Conservation (phyloP, 2,113 vertebrate genomes). For the Canis aureus region DNA sequence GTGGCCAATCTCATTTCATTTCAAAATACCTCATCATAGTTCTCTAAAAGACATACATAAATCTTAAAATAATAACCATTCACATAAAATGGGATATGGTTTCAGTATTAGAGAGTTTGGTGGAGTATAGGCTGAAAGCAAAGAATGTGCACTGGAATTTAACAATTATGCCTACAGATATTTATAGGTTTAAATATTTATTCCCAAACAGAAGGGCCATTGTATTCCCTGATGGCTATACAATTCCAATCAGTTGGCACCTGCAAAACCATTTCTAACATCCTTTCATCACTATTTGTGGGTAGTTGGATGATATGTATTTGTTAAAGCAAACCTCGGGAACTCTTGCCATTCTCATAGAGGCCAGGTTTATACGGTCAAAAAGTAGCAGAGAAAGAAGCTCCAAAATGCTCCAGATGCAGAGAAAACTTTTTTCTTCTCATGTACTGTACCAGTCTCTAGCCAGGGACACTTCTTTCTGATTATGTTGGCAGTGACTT, state of each 20-base stretch:
- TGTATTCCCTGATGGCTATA: neutral
- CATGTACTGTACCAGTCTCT: neutral
- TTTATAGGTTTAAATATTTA: slow-evolving; percentile 34
- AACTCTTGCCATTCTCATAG: neutral
- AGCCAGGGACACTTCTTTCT: neutral
- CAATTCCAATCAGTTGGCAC: neutral
- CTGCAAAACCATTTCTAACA: neutral
- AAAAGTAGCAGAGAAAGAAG: neutral
- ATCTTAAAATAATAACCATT: neutral
- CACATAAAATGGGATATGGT: neutral
- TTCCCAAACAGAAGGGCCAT: slow-evolving; percentile 7
- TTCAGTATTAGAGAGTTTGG: neutral
- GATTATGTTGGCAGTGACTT: neutral
- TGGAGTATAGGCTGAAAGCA: neutral
- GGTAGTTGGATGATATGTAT: neutral
- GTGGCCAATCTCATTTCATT: neutral
- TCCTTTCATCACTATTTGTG: neutral
- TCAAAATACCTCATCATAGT: neutral
- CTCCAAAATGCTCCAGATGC: neutral
- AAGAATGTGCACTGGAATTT: neutral
- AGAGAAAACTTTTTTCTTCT: neutral
- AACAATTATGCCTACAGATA: neutral
- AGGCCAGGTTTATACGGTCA: neutral
- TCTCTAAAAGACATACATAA: neutral
- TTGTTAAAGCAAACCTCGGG: neutral